phyloP scores from a whole-genome alignment of 2,888 invertebrate genomes.

The Cylloceria caligata region DNA sequence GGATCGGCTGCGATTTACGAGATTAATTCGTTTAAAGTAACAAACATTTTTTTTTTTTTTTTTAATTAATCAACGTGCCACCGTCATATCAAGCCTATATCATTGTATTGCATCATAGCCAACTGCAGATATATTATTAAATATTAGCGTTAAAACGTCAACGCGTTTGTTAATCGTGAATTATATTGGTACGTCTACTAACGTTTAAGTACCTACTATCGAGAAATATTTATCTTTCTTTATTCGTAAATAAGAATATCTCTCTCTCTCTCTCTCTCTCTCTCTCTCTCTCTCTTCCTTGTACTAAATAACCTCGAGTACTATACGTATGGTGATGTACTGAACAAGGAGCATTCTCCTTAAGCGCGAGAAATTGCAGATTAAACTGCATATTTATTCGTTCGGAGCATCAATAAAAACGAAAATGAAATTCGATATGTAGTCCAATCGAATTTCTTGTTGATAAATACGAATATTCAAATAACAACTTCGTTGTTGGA shows the following conservation, averaged over 20 bases:
- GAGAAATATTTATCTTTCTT: conserved; percentile 20
- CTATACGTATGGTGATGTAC: neutral
- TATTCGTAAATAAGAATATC: conserved; percentile 22
- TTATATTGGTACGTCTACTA: conserved; percentile 69
- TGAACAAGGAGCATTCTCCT: conserved; percentile 8
- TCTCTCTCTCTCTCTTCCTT: conserved; percentile 36
- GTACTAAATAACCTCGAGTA: conserved; percentile 6
- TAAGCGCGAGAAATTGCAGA: conserved; percentile 13
- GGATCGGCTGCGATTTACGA: conserved; percentile 47
- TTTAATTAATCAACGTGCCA: conserved; percentile 78
- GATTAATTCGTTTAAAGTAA: conserved; percentile 57
- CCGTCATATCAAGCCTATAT: conserved; percentile 84
- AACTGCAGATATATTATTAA: conserved; percentile 68
- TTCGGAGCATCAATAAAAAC: conserved; percentile 38
- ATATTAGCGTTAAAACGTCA: conserved; percentile 77
- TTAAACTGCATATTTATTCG: conserved; percentile 35
- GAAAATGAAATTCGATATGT: conserved; percentile 24
- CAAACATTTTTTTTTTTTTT: no score
- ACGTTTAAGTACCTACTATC: conserved; percentile 21
- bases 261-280: conserved; percentile 27
- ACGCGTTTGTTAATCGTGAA: conserved; percentile 79
- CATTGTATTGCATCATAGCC: conserved; percentile 81
- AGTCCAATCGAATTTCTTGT: conserved; percentile 76
- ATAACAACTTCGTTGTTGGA: conserved; percentile 68
- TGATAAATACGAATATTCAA: conserved; percentile 71